These are phyloP conservation scores for Hapalemur alaotrensis DNA, from an alignment of 2,797 vertebrate genomes.

Conservation along the genomic window DNA sequence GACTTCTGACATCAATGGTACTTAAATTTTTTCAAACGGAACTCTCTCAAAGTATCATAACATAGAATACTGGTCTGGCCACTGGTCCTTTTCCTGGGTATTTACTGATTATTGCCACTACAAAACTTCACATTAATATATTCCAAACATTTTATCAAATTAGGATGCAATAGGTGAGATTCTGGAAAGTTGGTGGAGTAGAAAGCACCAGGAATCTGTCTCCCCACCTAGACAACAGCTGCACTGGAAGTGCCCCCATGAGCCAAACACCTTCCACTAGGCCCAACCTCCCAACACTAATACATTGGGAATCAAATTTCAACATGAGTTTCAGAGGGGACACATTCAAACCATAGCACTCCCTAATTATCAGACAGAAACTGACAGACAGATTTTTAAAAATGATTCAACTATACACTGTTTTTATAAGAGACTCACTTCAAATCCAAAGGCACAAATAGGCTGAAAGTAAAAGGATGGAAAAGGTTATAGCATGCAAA, in stretches of 20 bases:
- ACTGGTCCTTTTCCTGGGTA: not conserved
- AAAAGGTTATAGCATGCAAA: too few species aligned
- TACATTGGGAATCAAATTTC: too few species aligned
- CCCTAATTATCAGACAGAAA: too few species aligned
- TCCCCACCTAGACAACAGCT: not conserved
- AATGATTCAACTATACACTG: not conserved
- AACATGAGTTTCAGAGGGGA: too few species aligned
- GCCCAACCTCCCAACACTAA: too few species aligned
- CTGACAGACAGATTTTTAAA: too few species aligned
- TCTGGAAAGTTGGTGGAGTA: not conserved
- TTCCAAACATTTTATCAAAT: not conserved
- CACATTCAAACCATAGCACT: too few species aligned
- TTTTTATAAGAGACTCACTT: not conserved
- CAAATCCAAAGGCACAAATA: not conserved
- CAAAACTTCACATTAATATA: not conserved
- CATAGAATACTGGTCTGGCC: not conserved
- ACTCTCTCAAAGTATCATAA: not conserved
- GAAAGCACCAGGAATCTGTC: not conserved
- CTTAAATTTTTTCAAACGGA: not conserved
- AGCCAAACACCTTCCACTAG: too few species aligned
- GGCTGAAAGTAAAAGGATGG: not conserved
- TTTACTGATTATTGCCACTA: not conserved
- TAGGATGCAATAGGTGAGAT: not conserved
- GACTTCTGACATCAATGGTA: not conserved
- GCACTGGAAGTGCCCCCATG: too few species aligned